Evolutionary conservation across 2,888 invertebrate genomes (phyloP), one percentile per base, ranked within the genome.

Genomic region (Amiota communis): DNA sequence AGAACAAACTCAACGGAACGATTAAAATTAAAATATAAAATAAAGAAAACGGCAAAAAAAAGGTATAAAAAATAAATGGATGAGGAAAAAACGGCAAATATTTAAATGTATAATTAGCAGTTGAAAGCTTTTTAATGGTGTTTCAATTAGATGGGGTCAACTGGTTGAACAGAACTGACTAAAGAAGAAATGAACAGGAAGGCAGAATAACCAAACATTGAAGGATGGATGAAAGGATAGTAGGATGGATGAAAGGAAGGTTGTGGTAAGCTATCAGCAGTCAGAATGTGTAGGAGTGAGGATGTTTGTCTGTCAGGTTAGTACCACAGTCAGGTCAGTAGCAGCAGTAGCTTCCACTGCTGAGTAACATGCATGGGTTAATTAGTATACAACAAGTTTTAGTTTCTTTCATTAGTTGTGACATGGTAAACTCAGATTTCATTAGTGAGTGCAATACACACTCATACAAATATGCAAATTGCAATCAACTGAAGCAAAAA

Each of bases 41-140:
- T 76, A 69, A 71, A 73, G 56, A 68, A 47, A 63, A 61, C 17
- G 53, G 36, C 56, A 61, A 72, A 59, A 73, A 59, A 76, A 63
- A 75, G 68, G 67, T 61, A 47, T 65, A 64, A 64, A 23, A 23
- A 23, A 23, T 23, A 23, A 23, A 23, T 23, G 23, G 56, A 8
- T 53, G 46, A 83, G 85, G 76, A 6, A 77, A 79, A 83, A 78
- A 80, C 79, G 75, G 77, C 79, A 79, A 82, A 83, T 86, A 86
- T 83, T 86, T 83, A 84, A 86, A 83, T 83, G 84, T 78, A 83
- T 86, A 83, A 85, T 86, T 86, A 83, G 86, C 74, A 86, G 81
- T 79, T 83, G 83, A 83, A 83, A 83, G 83, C 83, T 86, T 83
- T 86, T 83, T 83, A 83, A 83, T 83, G 83, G 83, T 77, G 86